Percentiles rank a stretch among this genome's conserved stretches.
These are phyloP conservation scores for Chrysoperla carnea DNA, from an alignment of 1,140 invertebrate genomes.

Conservation along the genomic window DNA sequence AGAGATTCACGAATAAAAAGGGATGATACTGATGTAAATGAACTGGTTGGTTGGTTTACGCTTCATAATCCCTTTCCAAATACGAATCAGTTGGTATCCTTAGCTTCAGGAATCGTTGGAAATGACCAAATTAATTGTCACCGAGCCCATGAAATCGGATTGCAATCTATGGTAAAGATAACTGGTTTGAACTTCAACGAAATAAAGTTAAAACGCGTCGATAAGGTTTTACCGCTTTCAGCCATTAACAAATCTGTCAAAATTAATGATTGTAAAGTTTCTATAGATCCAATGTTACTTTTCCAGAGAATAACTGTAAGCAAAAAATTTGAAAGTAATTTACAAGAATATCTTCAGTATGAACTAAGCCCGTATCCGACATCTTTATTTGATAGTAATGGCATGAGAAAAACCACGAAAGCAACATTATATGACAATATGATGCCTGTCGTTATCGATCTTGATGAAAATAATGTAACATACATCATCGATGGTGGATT, in stretches of 20 bases:
- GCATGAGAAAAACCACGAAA: conserved; percentile 22
- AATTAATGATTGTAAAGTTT: conserved; percentile 13
- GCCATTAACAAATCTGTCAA: conserved; percentile 9
- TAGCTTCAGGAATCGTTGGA: conserved; percentile 12
- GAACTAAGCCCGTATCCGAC: conserved; percentile 21
- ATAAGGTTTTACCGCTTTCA: conserved; percentile 12
- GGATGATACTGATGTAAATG: conserved; percentile 11
- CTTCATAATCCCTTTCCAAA: conserved; percentile 12
- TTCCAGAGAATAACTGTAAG: conserved; percentile 20
- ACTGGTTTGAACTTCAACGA: conserved; percentile 13
- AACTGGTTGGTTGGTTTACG: conserved; percentile 12
- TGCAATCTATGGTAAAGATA: conserved; percentile 11
- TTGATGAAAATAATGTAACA: conserved; percentile 17
- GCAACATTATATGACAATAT: conserved; percentile 18
- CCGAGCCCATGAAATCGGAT: conserved; percentile 12
- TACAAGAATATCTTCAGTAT: conserved; percentile 18
- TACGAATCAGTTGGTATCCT: conserved; percentile 12
- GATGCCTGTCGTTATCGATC: conserved; percentile 11
- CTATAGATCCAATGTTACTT: conserved; percentile 19
- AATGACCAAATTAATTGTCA: conserved; percentile 12
- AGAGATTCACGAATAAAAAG: conserved; percentile 13
- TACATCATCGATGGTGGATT: conserved; percentile 17
- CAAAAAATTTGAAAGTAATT: conserved; percentile 15
- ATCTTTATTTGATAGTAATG: conserved; percentile 20
- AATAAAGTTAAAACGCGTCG: conserved; percentile 11